Conservation (phyloP, 2,888 invertebrate genomes). For the Prostheceraeus crozeri region DNA sequence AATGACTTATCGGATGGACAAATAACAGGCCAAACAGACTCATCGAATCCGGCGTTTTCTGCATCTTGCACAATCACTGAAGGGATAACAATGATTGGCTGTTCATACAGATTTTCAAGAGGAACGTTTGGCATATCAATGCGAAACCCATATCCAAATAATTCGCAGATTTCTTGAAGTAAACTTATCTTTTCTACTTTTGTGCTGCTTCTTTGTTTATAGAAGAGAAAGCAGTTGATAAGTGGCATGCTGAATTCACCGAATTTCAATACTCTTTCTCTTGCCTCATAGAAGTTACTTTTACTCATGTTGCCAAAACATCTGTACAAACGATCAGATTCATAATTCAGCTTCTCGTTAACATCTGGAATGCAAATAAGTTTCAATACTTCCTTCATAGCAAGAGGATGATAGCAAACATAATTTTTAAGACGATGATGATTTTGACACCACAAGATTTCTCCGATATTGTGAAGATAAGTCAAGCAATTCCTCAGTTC, state of each 20-base stretch:
- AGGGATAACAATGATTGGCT: slow-evolving; percentile 5
- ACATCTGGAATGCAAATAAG: no score
- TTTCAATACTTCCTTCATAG: no score
- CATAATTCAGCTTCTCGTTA: slow-evolving; percentile 46
- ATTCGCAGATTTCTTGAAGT: background rate
- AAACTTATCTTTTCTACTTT: no score
- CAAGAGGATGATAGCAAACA: no score
- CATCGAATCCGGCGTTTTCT: background rate
- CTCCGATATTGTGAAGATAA: no score
- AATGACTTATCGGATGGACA: no score
- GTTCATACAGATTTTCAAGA: background rate
- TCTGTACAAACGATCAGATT: slow-evolving; percentile 47
- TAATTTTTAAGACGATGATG: no score
- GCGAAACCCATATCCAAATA: background rate
- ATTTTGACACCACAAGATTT: no score
- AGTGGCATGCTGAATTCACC: slow-evolving; percentile 52
- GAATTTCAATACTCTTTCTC: slow-evolving; percentile 44
- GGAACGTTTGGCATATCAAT: slow-evolving; percentile 1
- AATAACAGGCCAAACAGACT: no score
- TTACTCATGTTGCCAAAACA: slow-evolving; percentile 47
- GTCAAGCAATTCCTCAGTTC: no score
- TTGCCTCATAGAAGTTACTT: slow-evolving; percentile 46
- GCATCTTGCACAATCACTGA: background rate
- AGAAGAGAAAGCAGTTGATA: slow-evolving; percentile 45
- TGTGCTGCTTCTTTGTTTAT: background rate